Conservation (phyloP, 2,113 vertebrate species). For the Salvelinus sp. region DNA sequence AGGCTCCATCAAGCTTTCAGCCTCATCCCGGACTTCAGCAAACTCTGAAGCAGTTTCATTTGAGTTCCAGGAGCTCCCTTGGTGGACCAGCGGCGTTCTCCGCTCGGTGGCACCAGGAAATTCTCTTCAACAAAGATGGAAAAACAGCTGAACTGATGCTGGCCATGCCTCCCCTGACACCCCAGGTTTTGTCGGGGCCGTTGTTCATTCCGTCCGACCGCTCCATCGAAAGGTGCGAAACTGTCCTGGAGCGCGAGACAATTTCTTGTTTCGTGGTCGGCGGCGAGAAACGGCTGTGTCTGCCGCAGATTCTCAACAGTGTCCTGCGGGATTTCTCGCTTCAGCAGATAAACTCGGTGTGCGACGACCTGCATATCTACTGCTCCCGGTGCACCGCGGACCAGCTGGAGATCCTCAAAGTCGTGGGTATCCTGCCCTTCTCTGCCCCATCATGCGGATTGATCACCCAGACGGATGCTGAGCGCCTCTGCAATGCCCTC, state of each 20-base stretch:
- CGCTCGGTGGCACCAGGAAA: conserved; percentile 95
- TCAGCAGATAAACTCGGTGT: conserved; percentile 98
- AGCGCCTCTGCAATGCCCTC: conserved; percentile 94
- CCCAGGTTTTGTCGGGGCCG: conserved; percentile 87
- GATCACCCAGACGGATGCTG: conserved; percentile 97
- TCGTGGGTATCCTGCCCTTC: conserved; percentile 97
- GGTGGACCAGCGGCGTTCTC: conserved; percentile 97
- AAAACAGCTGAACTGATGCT: conserved; percentile 82
- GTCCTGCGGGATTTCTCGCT: conserved; percentile 95
- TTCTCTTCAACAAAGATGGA: conserved; percentile 85
- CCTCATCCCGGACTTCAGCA: conserved; percentile 97
- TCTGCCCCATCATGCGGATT: conserved; percentile 96
- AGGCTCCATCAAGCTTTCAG: conserved; percentile 88
- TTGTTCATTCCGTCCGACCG: conserved; percentile 96
- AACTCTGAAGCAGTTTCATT: conserved; percentile 97
- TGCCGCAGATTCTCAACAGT: conserved; percentile 98
- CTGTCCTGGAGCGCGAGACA: conserved; percentile 93
- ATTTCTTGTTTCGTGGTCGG: conserved; percentile 98
- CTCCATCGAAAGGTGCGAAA: conserved; percentile 96
- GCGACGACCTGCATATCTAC: conserved; percentile 97
- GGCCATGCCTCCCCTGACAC: conserved; percentile 81
- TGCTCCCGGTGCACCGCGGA: conserved; percentile 97
- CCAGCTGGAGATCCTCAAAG: conserved; percentile 98
- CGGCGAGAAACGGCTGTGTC: conserved; percentile 94
- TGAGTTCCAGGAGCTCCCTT: conserved; percentile 97